Evolutionary conservation across 2,113 vertebrate species (phyloP).

Genomic region (Perognathus longimembris): DNA sequence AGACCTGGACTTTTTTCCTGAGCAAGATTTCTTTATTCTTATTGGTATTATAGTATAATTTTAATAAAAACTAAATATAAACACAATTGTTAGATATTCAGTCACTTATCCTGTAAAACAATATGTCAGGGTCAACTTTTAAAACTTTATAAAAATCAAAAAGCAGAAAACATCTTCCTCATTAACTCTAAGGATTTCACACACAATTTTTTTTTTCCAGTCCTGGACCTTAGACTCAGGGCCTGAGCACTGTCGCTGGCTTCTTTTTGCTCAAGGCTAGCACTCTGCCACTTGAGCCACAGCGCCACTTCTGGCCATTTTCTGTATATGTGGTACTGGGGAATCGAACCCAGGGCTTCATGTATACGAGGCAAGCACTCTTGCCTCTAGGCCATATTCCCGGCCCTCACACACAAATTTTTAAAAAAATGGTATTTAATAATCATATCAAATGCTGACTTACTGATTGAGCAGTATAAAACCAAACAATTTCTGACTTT

Average conservation of each 20-base stretch:
- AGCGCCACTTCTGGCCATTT: too few species aligned
- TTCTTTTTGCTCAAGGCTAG: too few species aligned
- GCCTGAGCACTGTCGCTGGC: too few species aligned
- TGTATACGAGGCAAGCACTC: too few species aligned
- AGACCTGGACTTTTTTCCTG: too few species aligned
- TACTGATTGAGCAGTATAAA: slow-evolving; percentile 10
- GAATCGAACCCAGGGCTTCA: too few species aligned
- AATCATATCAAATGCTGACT: slow-evolving; percentile 41
- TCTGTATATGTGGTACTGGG: too few species aligned
- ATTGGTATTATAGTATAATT: slow-evolving; percentile 70
- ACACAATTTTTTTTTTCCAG: slow-evolving; percentile 52
- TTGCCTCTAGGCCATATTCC: too few species aligned
- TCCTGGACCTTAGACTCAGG: too few species aligned
- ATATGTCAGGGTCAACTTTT: slow-evolving; percentile 24
- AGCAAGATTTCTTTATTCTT: too few species aligned
- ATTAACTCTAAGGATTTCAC: slow-evolving; percentile 57
- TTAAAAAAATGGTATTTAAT: slow-evolving; percentile 55
- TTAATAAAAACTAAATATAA: slow-evolving; percentile 62
- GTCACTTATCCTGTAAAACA: slow-evolving; percentile 38
- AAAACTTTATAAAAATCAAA: slow-evolving; percentile 60
- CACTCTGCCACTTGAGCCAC: too few species aligned
- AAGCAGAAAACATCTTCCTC: slow-evolving; percentile 35
- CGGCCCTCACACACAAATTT: too few species aligned
- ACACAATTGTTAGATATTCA: slow-evolving; percentile 17
- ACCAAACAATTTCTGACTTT: background rate